Evolutionary conservation across 2,113 vertebrate genomes (phyloP).

Genomic region (Aplodontia rufa): DNA sequence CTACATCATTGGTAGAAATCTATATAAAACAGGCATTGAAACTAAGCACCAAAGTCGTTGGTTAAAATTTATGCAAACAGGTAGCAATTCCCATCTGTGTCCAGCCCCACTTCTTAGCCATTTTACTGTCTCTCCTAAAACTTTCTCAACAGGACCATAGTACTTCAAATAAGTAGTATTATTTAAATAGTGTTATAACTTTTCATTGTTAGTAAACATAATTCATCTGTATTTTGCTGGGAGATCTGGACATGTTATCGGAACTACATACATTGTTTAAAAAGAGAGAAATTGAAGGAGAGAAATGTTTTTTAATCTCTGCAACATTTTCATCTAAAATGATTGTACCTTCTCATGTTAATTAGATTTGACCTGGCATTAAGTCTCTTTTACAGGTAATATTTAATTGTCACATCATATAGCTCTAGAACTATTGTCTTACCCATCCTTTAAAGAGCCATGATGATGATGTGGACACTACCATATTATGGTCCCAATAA

Average conservation of each 20-base stretch:
- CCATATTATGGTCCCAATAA: not conserved
- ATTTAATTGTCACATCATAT: not conserved
- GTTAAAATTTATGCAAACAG: too few relatives aligned
- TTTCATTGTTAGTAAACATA: slow-evolving; percentile 1
- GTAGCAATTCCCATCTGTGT: too few relatives aligned
- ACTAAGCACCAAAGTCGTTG: too few relatives aligned
- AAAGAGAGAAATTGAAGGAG: not conserved
- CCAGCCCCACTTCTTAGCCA: too few relatives aligned
- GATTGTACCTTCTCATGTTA: not conserved
- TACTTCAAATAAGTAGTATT: slow-evolving; percentile 7
- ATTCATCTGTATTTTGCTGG: not conserved
- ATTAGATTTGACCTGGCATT: not conserved
- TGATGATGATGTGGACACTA: not conserved
- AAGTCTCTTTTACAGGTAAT: not conserved
- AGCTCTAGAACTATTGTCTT: not conserved
- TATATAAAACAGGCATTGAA: too few relatives aligned
- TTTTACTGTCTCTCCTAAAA: too few relatives aligned
- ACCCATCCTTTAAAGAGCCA: not conserved
- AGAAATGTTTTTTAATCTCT: not conserved
- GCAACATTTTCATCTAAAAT: not conserved
- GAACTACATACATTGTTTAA: not conserved
- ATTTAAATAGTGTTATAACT: not conserved
- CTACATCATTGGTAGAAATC: too few relatives aligned
- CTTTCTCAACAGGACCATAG: too few relatives aligned
- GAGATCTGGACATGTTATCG: not conserved